phyloP scores from a whole-genome alignment of 2,113 vertebrate genomes.

The Oncorhynchus mykiss region DNA sequence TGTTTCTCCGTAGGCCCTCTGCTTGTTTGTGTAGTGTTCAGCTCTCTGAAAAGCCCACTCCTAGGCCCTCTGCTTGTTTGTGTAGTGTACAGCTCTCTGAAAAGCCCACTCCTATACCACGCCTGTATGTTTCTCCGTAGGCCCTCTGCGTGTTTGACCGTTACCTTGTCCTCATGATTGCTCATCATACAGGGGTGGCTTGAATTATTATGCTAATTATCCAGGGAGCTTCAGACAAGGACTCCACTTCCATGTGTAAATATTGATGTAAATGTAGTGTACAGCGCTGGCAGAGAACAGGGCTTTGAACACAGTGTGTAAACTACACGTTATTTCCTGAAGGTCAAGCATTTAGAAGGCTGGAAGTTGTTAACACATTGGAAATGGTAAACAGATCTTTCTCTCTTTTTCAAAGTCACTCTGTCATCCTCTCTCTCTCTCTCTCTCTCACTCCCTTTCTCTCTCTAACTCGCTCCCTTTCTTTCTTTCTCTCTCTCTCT shows the following conservation, averaged over 20 bases:
- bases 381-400: slow-evolving; percentile 43
- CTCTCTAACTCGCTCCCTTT: background rate
- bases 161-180: background rate
- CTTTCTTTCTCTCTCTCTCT: background rate
- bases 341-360: slow-evolving; percentile 33
- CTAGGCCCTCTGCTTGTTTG: no score
- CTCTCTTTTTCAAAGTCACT: background rate
- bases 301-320: slow-evolving; percentile 37
- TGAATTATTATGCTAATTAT: slow-evolving; percentile 27
- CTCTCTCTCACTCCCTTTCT: background rate
- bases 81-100: no score
- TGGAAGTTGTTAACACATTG: slow-evolving; percentile 46
- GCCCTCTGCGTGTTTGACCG: background rate
- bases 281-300: slow-evolving; percentile 1
- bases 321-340: slow-evolving; percentile 31
- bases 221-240: background rate
- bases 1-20: background rate
- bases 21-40: no score
- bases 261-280: slow-evolving; percentile 19
- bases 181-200: background rate
- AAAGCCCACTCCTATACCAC: no score
- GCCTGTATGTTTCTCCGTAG: background rate
- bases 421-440: background rate
- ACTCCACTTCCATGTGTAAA: slow-evolving; percentile 35
- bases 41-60: no score